Base-by-base conservation (phyloP, 2,113 vertebrate species). In the Lagopus leucura region DNA sequence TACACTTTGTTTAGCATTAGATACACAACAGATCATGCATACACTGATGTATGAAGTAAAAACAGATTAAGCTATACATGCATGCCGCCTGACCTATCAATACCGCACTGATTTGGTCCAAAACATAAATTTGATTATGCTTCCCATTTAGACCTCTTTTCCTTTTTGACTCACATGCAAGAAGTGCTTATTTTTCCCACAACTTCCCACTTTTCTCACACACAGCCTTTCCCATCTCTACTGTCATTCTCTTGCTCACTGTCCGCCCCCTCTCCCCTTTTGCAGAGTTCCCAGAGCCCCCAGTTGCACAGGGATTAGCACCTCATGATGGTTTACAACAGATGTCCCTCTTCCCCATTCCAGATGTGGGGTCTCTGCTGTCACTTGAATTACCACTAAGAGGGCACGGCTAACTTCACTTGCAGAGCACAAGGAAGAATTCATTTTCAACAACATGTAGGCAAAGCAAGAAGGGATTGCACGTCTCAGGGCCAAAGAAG, bases 21-120 rank as follows among this genome's bases (percentile, higher is more conserved):
- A 0, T 71, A 88, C 38, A 50, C 60, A 86, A 91, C 82, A 88
- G 19, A 89, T 92, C 92, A 89, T 1, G 9, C 16, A 25, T 32
- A 66, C 10, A 71, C 28, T 86, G 47, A 84, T 57, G 92, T 78
- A 69, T 36, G 48, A 1, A 76, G 22, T 38, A 83, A 42, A 34
- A 75, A 91, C 24, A 84, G 8, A 70, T 6, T 61, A 54, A 91
- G 72, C 25, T 70, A 69, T 20, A 81, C 21, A 77, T 1, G 3
- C 47, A 78, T 78, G 66, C 65, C 40, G 30, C 11, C n/a, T 3
- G 20, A 88, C 72, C 81, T 91, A 91, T 75, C 82, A 92, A 13
- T 52, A 72, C 50, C 69, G 70, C 48, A 81, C 13, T 78, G 71
- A 83, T 40, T 52, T 30, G 9, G 38, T 69, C 61, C 24, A 57